Conservation (phyloP, 2,888 invertebrate species). For the Zygothrica quintamaculata region DNA sequence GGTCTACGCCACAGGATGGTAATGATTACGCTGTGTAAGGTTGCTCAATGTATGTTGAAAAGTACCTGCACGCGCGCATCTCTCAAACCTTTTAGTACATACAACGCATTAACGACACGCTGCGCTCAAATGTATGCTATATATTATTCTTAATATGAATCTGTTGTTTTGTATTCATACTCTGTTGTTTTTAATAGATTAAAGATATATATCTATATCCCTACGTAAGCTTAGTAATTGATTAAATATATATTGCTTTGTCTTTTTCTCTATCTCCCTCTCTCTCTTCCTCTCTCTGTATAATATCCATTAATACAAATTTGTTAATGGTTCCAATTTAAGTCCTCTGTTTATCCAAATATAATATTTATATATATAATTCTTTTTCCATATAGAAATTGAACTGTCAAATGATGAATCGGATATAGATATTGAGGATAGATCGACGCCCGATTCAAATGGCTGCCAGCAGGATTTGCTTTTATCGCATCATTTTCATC, state of each 20-base stretch:
- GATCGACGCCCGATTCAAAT: conserved; percentile 82
- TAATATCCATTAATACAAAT: too few relatives aligned
- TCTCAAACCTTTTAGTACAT: not conserved
- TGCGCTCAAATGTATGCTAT: conserved; percentile 57
- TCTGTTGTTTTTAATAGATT: too few relatives aligned
- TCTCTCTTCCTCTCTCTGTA: not conserved
- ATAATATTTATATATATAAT: too few relatives aligned
- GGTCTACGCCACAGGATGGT: conserved; percentile 66
- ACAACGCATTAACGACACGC: conserved; percentile 66
- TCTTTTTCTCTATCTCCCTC: not conserved
- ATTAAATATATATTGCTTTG: too few relatives aligned
- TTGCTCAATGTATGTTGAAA: conserved; percentile 26
- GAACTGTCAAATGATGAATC: conserved; percentile 84
- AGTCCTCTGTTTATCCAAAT: too few relatives aligned
- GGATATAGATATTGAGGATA: conserved; percentile 85
- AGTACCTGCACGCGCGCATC: conserved; percentile 68
- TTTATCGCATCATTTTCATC: conserved; percentile 64
- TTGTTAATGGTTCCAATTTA: too few relatives aligned
- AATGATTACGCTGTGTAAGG: conserved; percentile 49
- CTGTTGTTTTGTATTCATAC: conserved; percentile 19
- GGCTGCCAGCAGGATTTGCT: conserved; percentile 72
- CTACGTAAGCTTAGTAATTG: too few relatives aligned
- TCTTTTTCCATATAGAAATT: conserved; percentile 80
- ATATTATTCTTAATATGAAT: conserved; percentile 21
- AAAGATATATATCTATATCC: too few relatives aligned